Evolutionary conservation across 1,140 invertebrate species (phyloP), one percentile per base, ranked within the genome.

Genomic region (Cotesia chilonis): DNA sequence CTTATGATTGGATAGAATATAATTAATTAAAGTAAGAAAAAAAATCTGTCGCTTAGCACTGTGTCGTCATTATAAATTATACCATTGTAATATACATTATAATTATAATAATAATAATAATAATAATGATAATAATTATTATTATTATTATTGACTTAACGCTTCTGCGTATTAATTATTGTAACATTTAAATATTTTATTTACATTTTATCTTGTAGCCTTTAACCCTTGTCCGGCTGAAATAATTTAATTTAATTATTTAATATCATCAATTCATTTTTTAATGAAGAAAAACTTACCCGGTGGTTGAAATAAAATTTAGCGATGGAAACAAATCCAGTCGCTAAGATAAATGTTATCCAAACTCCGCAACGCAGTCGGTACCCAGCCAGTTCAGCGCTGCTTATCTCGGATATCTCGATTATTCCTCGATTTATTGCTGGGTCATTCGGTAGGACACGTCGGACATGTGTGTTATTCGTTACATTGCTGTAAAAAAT

Each of bases 271-370:
- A 73, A 37, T 35, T 57, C 2, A 65, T 64, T 55, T 72, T 47
- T 59, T 55, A 47, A 72, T 60, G 41, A 74, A 71, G 68, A 75
- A 59, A 10, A 73, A 61, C 79, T 86, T 75, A 90, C 91, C 83
- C 91, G 88, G 78, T 90, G 86, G 77, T 91, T 90, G 71, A 92
- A 91, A 76, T 92, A 92, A 82, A 91, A 91, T 81, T 91, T 92
- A 0, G 89, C 90, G 20, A 89, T 90, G 1, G 89, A 90, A 35
- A 92, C 85, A 76, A 92, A 91, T 12, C 90, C 87, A 7, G 90
- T 90, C 4, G 89, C 89, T 17, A 92, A 77, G 10, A 90, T 89
- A 74, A 92, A 89, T 0, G 90, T 91, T 51, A 91, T 90, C 79
- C 90, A 90, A 85, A 92, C 89, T 20, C 90, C 90, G 78, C 90